phyloP scores from a whole-genome alignment of 1,140 invertebrate genomes.

The Phthorimaea operculella region DNA sequence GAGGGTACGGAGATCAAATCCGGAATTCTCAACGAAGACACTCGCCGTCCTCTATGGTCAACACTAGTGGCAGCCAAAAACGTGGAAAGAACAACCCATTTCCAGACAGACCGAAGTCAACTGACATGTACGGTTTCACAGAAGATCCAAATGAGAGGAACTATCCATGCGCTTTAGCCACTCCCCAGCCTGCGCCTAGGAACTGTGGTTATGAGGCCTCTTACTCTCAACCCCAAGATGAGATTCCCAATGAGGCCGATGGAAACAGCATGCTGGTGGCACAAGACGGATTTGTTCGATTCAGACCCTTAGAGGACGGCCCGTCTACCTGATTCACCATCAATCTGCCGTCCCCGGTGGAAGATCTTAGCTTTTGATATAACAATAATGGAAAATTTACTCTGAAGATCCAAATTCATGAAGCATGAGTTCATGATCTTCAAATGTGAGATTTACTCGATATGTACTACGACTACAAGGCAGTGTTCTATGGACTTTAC shows the following conservation, averaged over 20 bases:
- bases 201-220: conserved; percentile 54
- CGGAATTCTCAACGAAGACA: conserved; percentile 57
- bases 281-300: conserved; percentile 86
- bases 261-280: conserved; percentile 81
- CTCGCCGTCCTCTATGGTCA: conserved; percentile 58
- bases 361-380: conserved; percentile 45
- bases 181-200: conserved; percentile 46
- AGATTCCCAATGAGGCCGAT: conserved; percentile 39
- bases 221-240: conserved; percentile 61
- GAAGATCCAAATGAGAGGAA: conserved; percentile 66
- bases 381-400: background rate
- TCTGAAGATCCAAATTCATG: background rate
- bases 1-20: conserved; percentile 52
- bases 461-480: background rate
- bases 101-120: conserved; percentile 65
- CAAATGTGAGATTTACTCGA: background rate
- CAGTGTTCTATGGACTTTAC: background rate
- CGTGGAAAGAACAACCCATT: conserved; percentile 52
- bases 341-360: conserved; percentile 42
- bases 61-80: conserved; percentile 62
- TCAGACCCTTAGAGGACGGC: conserved; percentile 75
- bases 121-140: conserved; percentile 68
- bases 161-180: conserved; percentile 41
- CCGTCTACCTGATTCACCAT: conserved; percentile 63
- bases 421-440: conserved; percentile 9